Base-by-base conservation (phyloP, 2,113 vertebrate genomes). In the Pongo abelii region DNA sequence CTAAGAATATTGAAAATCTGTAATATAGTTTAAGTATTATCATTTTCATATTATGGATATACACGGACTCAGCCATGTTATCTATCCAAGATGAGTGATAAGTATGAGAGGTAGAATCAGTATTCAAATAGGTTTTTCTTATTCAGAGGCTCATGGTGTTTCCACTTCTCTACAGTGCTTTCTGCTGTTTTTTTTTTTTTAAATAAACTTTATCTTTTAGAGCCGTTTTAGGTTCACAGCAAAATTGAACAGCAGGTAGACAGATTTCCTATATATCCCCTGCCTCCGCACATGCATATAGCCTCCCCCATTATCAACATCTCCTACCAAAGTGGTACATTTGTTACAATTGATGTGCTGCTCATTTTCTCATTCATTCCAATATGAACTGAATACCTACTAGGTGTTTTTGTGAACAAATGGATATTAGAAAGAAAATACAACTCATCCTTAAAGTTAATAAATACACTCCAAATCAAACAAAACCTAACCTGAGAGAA, bases 61-160 rank as follows among this genome's bases (percentile, higher is more conserved):
- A 85, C 10, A 92, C 32, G 14, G 12, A 77, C 35, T 95, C 50
- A 85, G 84, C 22, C 32, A 85, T 74, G 22, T 75, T 83, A 95
- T 91, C 93, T 86, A 93, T 55, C 67, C 77, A 92, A 79, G 32
- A n/a, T 94, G 17, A 64, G 35, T 88, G 38, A 27, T 94, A 17
- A 64, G 40, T 84, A 38, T 70, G 78, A 86, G 59, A 91, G 13
- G 43, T 50, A 89, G 48, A 91, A 88, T 30, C 69, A 78, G 18
- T 91, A 87, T 64, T 91, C 67, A 87, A 84, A 92, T 22, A 35
- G 25, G 67, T 43, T 92, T 96, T 96, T 87, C 72, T 69, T 87
- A 64, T 3, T 86, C 40, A 77, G 55, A 94, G 25, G 43, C 22
- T 74, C 8, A 48, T 57, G n/a, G 18, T 94, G 13, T 84, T 89